Conservation (phyloP, 2,113 vertebrate species). For the Tinamus guttatus region DNA sequence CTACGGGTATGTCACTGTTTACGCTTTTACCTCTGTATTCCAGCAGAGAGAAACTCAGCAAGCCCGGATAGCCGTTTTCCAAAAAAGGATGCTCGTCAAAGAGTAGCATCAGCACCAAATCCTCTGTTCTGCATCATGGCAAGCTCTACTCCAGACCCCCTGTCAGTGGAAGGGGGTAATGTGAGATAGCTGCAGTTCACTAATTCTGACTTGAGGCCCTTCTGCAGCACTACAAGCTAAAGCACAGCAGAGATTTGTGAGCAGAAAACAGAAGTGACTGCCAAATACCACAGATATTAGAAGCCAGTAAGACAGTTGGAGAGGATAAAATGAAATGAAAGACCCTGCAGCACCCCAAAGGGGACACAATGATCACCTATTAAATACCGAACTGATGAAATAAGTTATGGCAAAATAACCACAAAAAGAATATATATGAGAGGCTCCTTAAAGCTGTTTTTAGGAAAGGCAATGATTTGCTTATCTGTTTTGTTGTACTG, state of each 20-base stretch:
- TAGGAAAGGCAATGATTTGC: background rate
- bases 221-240: conserved; percentile 35
- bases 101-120: background rate
- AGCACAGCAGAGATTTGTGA: background rate
- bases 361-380: background rate
- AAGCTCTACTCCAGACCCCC: background rate
- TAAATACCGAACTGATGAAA: background rate
- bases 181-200: background rate
- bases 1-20: background rate
- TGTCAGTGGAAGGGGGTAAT: background rate
- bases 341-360: background rate
- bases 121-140: conserved; percentile 18
- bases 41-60: conserved; percentile 54
- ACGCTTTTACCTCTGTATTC: conserved; percentile 58
- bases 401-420: background rate
- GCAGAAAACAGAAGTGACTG: background rate
- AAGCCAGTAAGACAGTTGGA: background rate
- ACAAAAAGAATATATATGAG: background rate
- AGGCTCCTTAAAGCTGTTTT: background rate
- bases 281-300: background rate
- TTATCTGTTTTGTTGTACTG: background rate
- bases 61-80: conserved; percentile 59
- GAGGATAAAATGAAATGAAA: background rate
- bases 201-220: background rate
- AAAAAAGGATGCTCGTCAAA: conserved; percentile 15